Evolutionary conservation across 2,797 vertebrate genomes (phyloP), one percentile per base, ranked within the genome.

Genomic region (Meda fulgida): DNA sequence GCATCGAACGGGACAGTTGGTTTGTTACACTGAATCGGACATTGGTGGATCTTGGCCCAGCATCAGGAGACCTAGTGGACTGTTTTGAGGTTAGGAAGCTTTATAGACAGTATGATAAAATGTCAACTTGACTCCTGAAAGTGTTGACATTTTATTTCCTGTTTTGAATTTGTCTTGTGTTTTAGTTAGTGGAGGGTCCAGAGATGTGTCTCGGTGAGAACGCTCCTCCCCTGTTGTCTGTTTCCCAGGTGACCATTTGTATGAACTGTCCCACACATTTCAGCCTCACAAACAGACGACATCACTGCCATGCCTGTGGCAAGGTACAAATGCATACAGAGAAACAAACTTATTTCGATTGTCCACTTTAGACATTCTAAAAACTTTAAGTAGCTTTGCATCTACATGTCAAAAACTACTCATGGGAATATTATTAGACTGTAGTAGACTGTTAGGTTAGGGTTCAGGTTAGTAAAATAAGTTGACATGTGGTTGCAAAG

Each of bases 241-340:
- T 97, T 89, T 97, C 97, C 3, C 97, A 98, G 1, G 97, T 95
- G 85, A 95, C 97, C 95, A 97, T 98, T 96, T 99, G 98, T 91
- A 99, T 99, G 98, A 98, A 97, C 93, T 99, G 98, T 43, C 96
- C 96, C 65, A 96, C 96, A 46, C 97, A 99, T 90, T 99, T 99
- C 88, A 97, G 97, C 83, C 96, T 99, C 80, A 98, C 97, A 3
- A 93, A 98, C 83, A 94, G 97, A 38, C 92, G 97, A 38, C 98
- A 98, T 86, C 98, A 99, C 92, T 99, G 98, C 90, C 96, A 98
- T 0, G 96, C 97, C 81, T 99, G 98, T 0, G 98, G 98, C 79
- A 97, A 98, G 96, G 98, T 99, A 86, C 72, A 53, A 11, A 76
- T 11, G 34, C 13, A 69, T 19, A 19, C 46, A 67, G 23, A 67